Percentiles rank a stretch among this genome's conserved stretches.
Conservation (phyloP, 2,888 invertebrate species). For the Lepas anatifera region DNA sequence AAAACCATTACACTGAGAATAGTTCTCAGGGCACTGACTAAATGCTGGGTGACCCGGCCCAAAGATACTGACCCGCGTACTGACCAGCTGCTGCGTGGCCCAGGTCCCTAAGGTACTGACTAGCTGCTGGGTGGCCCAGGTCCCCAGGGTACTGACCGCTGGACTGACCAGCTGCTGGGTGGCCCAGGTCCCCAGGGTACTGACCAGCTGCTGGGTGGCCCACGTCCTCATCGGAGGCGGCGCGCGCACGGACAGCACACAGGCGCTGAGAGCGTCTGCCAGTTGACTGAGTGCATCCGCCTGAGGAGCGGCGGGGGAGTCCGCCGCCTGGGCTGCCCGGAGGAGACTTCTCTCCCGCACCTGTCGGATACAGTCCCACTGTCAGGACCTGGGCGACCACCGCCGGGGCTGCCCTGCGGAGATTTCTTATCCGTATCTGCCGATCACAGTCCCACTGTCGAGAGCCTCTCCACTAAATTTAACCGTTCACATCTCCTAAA, state of each 20-base stretch:
- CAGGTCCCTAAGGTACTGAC: conserved; percentile 43
- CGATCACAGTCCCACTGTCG: no score
- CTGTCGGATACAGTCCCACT: neutral
- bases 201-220: conserved; percentile 47
- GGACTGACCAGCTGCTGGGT: conserved; percentile 43
- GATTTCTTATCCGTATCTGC: no score
- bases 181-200: conserved; percentile 46
- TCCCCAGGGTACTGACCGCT: conserved; percentile 34
- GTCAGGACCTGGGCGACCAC: no score
- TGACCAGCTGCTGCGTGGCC: conserved; percentile 47
- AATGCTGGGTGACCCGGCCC: conserved; percentile 49
- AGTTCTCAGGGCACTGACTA: neutral
- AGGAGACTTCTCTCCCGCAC: neutral
- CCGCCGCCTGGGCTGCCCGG: neutral
- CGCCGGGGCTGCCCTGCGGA: no score
- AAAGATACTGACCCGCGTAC: conserved; percentile 21
- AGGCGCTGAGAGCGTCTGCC: conserved; percentile 47
- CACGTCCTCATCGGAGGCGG: conserved; percentile 43
- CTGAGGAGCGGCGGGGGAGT: neutral
- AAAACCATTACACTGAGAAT: no score
- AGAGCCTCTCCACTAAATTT: no score
- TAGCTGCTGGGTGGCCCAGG: conserved; percentile 49
- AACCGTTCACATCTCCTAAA: no score
- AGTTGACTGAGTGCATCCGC: conserved; percentile 32
- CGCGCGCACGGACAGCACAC: conserved; percentile 44